phyloP scores from a whole-genome alignment of 2,797 vertebrate species.

The Takifugu ocellatus region DNA sequence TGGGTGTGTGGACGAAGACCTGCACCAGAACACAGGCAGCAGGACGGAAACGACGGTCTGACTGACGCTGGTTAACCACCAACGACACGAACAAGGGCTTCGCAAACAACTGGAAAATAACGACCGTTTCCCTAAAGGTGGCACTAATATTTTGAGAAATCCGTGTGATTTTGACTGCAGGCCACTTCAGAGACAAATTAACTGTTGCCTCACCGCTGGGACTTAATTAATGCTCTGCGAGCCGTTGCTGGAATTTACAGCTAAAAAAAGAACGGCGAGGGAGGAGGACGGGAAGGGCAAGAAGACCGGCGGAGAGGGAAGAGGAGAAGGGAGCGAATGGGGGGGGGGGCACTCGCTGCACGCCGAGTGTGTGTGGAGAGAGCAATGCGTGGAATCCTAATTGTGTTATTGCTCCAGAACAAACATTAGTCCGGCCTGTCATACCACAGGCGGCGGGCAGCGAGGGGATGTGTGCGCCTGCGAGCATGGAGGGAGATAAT shows the following conservation, averaged over 20 bases:
- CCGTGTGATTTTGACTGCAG: constrained; percentile 1
- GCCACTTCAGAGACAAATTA: too few species aligned
- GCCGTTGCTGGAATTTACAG: constrained; percentile 17
- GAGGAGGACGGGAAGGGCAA: not conserved
- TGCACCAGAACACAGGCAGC: constrained; percentile 18
- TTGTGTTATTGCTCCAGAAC: constrained; percentile 73
- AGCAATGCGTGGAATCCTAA: constrained; percentile 72
- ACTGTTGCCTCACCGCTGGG: too few species aligned
- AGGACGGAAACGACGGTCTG: not conserved
- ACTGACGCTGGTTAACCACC: not conserved
- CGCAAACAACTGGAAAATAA: too few species aligned
- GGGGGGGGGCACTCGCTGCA: not conserved
- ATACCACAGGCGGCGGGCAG: constrained; percentile 57
- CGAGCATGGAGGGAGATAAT: constrained; percentile 31
- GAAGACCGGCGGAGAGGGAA: constrained; percentile 7
- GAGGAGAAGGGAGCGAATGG: constrained; percentile 4
- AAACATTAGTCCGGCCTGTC: constrained; percentile 72
- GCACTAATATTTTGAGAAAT: constrained; percentile 5
- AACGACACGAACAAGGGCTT: too few species aligned
- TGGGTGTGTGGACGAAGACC: constrained; percentile 46
- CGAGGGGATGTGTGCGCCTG: constrained; percentile 7
- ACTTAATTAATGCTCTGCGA: not conserved
- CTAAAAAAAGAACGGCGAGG: not conserved
- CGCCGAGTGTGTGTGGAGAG: constrained; percentile 10
- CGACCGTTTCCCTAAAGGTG: too few species aligned